Percentiles rank a stretch among this genome's conserved stretches.
Conservation (phyloP, 2,113 vertebrate species). For the Mesoclemmys tuberculata region DNA sequence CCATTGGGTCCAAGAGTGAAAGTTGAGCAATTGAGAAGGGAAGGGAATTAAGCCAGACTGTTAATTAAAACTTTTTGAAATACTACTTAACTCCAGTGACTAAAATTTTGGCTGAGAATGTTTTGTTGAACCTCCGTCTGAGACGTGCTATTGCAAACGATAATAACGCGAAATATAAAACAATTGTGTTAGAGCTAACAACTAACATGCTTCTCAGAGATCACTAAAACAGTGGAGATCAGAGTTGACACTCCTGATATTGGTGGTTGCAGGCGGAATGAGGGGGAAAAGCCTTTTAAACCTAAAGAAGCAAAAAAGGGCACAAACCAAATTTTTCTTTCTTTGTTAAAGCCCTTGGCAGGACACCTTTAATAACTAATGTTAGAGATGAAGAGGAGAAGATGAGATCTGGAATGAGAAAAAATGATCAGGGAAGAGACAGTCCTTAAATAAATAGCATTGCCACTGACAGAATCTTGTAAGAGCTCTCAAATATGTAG, state of each 20-base stretch:
- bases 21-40: not conserved
- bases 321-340: not conserved
- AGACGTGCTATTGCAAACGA: not conserved
- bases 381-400: not conserved
- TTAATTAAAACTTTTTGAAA: not conserved
- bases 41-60: not conserved
- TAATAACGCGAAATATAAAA: accelerated
- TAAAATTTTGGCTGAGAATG: not conserved
- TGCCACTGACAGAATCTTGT: not conserved
- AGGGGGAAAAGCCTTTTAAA: not conserved
- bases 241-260: not conserved
- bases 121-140: not conserved
- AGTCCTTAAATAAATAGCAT: not conserved
- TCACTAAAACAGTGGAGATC: not conserved
- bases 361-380: not conserved
- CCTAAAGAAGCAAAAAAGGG: not conserved
- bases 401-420: not conserved
- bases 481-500: not conserved
- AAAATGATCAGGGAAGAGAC: not conserved
- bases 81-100: not conserved
- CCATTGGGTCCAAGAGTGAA: not conserved
- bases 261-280: not conserved
- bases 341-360: not conserved
- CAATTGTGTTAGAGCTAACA: not conserved
- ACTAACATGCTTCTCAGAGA: not conserved